Base-by-base conservation (phyloP, 1,140 invertebrate species). In the Mya arenaria region DNA sequence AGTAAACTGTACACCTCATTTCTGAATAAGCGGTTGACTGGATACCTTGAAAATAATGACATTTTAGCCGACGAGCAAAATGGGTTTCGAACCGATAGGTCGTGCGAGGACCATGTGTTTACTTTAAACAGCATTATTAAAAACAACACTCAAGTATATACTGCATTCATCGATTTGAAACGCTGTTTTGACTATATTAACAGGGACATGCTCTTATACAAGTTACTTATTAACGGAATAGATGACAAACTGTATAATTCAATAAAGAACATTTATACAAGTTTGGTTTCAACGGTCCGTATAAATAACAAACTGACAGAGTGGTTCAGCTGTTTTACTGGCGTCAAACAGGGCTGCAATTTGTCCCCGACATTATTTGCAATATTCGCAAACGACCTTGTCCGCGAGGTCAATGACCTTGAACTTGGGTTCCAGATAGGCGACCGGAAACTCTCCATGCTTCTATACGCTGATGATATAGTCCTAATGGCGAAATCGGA, bases 381-480 rank as follows among this genome's bases (percentile, higher is more conserved):
- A n/a, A n/a, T n/a, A n/a, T n/a, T n/a, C n/a, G n/a, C n/a, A n/a
- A n/a, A n/a, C n/a, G n/a, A n/a, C n/a, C 30, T 81, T n/a, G 78
- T 39, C 6, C 8, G 5, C 1, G 56, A 81, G 44, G 60, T 81
- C 15, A 73, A 60, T 32, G 19, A 4, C 1, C 28, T 72, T 6
- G 56, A 62, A 25, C 5, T 60, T 23, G 78, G 68, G 13, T 13
- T 81, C 28, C 13, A 39, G 37, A 4, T 80, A 15, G 37, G 41
- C 41, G 52, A 10, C 62, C 3, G 19, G 4, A 55, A 63, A 19
- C 28, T 68, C 1, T 72, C 65, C 4, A 41, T 55, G 8, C 39
- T 81, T 6, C 37, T 73, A 3, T 81, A 81, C 60, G 80, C 69
- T 10, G 71, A 82, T 36, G 80, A 82, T 48, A 82, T 82, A 23